Evolutionary conservation across 2,888 invertebrate genomes (phyloP).

Genomic region (Nycteola revayana): DNA sequence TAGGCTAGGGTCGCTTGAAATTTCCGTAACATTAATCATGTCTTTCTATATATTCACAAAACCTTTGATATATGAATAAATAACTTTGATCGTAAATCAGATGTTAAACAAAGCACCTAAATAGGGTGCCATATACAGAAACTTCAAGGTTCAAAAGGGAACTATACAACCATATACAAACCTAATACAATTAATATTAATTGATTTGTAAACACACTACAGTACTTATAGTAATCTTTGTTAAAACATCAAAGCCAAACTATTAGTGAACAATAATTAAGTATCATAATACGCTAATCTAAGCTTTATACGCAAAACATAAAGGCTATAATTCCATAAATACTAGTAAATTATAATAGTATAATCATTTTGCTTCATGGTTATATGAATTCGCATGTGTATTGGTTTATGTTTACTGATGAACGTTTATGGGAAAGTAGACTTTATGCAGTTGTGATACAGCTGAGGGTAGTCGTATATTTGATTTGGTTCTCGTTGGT

Average conservation of each 20-base stretch:
- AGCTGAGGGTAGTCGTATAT: slow-evolving; percentile 15
- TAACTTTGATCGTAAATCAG: no score
- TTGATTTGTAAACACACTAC: slow-evolving; percentile 27
- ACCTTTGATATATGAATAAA: no score
- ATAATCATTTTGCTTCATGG: slow-evolving; percentile 36
- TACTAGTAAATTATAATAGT: slow-evolving; percentile 22
- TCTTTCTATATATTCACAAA: no score
- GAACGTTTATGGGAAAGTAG: slow-evolving; percentile 10
- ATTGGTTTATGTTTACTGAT: slow-evolving; percentile 20
- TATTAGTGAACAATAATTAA: slow-evolving; percentile 36
- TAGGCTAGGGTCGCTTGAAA: no score
- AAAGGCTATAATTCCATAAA: slow-evolving; percentile 29
- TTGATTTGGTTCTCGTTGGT: slow-evolving; percentile 43
- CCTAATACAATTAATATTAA: slow-evolving; percentile 27
- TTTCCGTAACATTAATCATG: no score
- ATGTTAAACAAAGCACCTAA: no score
- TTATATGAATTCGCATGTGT: slow-evolving; percentile 52
- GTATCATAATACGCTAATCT: slow-evolving; percentile 17
- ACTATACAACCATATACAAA: slow-evolving; percentile 5
- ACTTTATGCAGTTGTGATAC: slow-evolving; percentile 15
- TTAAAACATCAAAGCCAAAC: slow-evolving; percentile 30
- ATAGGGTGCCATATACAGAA: no score
- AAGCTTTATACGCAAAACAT: slow-evolving; percentile 13
- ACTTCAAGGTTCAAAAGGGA: no score
- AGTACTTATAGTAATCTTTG: slow-evolving; percentile 25